Evolutionary conservation across 1,140 invertebrate genomes (phyloP).

Genomic region (Belonocnema kinseyi): DNA sequence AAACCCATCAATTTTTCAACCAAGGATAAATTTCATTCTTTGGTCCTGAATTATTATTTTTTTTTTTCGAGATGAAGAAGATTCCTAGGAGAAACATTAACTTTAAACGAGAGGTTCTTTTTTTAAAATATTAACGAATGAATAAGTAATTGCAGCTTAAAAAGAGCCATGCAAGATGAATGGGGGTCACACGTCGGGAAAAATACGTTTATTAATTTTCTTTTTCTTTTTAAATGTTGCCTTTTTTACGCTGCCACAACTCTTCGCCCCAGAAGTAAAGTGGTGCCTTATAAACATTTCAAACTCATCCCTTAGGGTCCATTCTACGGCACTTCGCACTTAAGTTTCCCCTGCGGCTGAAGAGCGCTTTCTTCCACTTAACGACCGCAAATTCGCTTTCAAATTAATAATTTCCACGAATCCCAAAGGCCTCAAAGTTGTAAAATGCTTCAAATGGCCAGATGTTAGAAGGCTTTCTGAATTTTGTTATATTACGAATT

Average conservation of each 20-base stretch:
- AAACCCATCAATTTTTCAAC: no score
- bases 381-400: not conserved
- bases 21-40: no score
- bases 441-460: no score
- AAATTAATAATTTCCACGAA: slow-evolving; percentile 22
- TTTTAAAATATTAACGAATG: no score
- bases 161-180: not conserved
- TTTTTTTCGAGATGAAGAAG: no score
- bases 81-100: no score
- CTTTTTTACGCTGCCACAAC: not conserved
- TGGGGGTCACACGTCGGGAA: not conserved
- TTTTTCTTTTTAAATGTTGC: not conserved
- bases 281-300: slow-evolving; percentile 19
- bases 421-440: not conserved
- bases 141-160: no score
- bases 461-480: no score
- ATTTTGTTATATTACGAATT: no score
- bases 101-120: no score
- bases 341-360: not conserved
- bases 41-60: no score
- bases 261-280: not conserved
- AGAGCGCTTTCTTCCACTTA: slow-evolving; percentile 22
- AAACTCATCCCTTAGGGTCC: slow-evolving; percentile 17
- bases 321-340: slow-evolving; percentile 9
- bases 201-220: not conserved